Evolutionary conservation across 2,888 invertebrate genomes (phyloP).

Genomic region (Coenonympha arcania): DNA sequence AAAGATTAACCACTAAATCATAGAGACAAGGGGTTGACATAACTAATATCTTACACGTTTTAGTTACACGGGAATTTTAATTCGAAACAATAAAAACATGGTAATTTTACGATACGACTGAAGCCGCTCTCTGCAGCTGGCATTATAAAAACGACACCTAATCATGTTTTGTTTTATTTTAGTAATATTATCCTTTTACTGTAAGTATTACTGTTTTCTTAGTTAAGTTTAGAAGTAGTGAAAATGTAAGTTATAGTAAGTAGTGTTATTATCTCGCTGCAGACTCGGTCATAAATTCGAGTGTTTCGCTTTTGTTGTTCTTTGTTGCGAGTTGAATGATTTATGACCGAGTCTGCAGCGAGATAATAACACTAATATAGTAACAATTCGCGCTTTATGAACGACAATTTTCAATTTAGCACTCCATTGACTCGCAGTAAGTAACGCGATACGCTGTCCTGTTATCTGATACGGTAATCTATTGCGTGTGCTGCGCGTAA

Average conservation of each 20-base stretch:
- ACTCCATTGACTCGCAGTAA: background rate
- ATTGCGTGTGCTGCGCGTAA: background rate
- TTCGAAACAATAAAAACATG: conserved; percentile 36
- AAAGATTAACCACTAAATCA: conserved; percentile 37
- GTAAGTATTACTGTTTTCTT: too few relatives aligned
- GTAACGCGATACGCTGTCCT: background rate
- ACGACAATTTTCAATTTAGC: conserved; percentile 3
- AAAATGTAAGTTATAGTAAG: too few relatives aligned
- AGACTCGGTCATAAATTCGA: too few relatives aligned
- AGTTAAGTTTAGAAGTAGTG: too few relatives aligned
- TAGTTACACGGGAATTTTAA: conserved; percentile 43
- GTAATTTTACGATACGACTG: conserved; percentile 37
- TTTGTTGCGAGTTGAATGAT: too few relatives aligned
- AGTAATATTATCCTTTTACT: too few relatives aligned
- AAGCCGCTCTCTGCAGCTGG: conserved; percentile 52
- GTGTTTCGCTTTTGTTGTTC: too few relatives aligned
- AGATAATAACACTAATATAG: too few relatives aligned
- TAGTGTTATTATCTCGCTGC: too few relatives aligned
- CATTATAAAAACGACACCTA: conserved; percentile 43
- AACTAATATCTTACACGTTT: conserved; percentile 13
- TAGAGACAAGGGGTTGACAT: conserved; percentile 45
- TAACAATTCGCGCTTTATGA: background rate
- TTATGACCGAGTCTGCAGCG: too few relatives aligned
- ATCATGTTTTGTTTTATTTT: conserved; percentile 31
- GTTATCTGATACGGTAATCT: conserved; percentile 2